A percentile compares a stretch with the other conserved stretches of the same genome.
Conservation (phyloP, 2,797 vertebrate genomes). For the Muscicapa striata region DNA sequence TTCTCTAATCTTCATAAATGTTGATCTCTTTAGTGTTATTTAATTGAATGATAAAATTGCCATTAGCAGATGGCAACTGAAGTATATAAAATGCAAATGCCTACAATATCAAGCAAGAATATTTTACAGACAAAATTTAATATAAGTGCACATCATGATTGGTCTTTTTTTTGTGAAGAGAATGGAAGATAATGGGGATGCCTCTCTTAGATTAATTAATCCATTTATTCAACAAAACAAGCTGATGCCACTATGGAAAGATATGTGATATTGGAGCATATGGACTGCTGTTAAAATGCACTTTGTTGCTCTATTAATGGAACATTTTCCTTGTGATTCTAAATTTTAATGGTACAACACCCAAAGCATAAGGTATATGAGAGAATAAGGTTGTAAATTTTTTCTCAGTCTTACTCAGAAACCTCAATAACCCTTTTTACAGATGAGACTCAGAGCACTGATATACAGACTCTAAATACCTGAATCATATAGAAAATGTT, state of each 20-base stretch:
- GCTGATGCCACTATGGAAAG: conserved; percentile 22
- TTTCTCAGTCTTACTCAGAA: conserved; percentile 1
- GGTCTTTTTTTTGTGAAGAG: conserved; percentile 13
- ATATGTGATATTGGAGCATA: conserved; percentile 26
- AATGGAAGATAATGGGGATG: conserved; percentile 33
- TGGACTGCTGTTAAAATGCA: conserved; percentile 3
- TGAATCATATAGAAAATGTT: not conserved
- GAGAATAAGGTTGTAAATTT: not conserved
- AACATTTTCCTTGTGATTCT: not conserved
- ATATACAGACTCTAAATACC: not conserved
- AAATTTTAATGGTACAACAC: not conserved
- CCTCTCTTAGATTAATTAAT: conserved; percentile 61
- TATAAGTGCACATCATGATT: conserved; percentile 50
- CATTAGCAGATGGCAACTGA: conserved; percentile 64
- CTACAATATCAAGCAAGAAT: conserved; percentile 35
- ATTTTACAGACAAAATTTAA: conserved; percentile 63
- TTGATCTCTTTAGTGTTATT: conserved; percentile 67
- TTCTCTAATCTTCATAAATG: conserved; percentile 64
- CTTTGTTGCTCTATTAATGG: not conserved
- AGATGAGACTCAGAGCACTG: not conserved
- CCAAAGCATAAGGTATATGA: not conserved
- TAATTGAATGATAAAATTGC: conserved; percentile 70
- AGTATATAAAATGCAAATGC: conserved; percentile 64
- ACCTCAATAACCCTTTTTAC: conserved; percentile 1
- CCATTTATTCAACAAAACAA: conserved; percentile 56